Percentiles rank a stretch among this genome's conserved stretches.
Evolutionary conservation across 2,888 invertebrate genomes (phyloP).

Genomic region (Chalcis sispes): DNA sequence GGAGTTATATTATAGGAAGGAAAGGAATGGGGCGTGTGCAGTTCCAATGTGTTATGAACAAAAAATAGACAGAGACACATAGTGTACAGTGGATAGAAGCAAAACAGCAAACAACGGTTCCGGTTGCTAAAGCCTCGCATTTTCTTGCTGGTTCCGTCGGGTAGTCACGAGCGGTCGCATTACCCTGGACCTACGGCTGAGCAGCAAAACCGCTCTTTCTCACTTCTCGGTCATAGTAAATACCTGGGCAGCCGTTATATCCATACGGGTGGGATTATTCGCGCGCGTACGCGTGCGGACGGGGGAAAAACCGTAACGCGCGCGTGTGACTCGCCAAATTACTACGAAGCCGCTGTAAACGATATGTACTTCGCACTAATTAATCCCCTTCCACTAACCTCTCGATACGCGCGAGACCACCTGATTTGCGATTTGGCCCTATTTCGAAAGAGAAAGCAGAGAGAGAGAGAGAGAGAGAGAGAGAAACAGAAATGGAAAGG

Average conservation of each 20-base stretch:
- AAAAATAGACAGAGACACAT: neutral
- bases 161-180: conserved; percentile 65
- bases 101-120: conserved; percentile 60
- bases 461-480: too few species aligned
- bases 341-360: conserved; percentile 62
- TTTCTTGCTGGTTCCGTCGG: conserved; percentile 67
- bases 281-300: neutral
- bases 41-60: too few species aligned
- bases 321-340: conserved; percentile 60
- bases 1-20: neutral
- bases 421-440: neutral
- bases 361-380: conserved; percentile 64
- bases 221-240: conserved; percentile 65
- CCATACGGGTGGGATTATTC: too few species aligned
- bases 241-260: conserved; percentile 54
- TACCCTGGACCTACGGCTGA: conserved; percentile 59
- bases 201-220: conserved; percentile 62
- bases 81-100: too few species aligned
- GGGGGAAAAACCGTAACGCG: conserved; percentile 59
- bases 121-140: conserved; percentile 54
- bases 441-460: neutral
- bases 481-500: too few species aligned
- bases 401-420: neutral
- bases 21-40: neutral
- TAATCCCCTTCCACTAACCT: conserved; percentile 60